These are phyloP conservation scores for Sarcophaga peregrina DNA, from an alignment of 1,140 invertebrate species.

Conservation along the genomic window DNA sequence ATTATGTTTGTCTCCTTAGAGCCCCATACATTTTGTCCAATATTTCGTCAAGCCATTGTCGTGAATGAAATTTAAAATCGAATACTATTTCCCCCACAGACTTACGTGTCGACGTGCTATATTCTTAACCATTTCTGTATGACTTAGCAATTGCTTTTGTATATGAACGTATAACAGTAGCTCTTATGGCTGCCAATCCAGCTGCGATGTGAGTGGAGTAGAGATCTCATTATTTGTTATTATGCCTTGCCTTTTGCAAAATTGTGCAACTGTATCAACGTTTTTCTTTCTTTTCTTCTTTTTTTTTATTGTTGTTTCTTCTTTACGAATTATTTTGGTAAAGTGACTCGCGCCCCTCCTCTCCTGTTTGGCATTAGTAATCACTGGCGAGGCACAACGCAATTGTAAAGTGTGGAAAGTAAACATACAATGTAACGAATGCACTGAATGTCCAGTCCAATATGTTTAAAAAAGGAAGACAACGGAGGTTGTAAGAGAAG, in stretches of 20 bases:
- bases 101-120: too few relatives aligned
- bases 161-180: too few relatives aligned
- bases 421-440: not conserved
- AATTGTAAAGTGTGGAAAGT: not conserved
- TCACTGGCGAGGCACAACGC: not conserved
- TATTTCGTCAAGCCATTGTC: too few relatives aligned
- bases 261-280: conserved; percentile 54
- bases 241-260: conserved; percentile 66
- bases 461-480: not conserved
- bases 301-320: too few relatives aligned
- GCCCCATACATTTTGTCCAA: too few relatives aligned
- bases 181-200: too few relatives aligned
- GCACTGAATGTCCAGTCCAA: not conserved
- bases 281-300: not conserved
- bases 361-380: not conserved
- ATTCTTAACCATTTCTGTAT: too few relatives aligned
- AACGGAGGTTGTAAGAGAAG: not conserved
- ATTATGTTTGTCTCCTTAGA: too few relatives aligned
- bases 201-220: conserved; percentile 27
- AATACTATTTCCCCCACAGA: too few relatives aligned
- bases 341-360: not conserved
- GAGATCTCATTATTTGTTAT: conserved; percentile 66
- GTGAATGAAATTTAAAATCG: too few relatives aligned
- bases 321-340: too few relatives aligned
- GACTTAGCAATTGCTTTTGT: too few relatives aligned